A percentile compares a stretch with the other conserved stretches of the same genome.
phyloP scores from a whole-genome alignment of 2,888 invertebrate species.

The Athalia rosae region DNA sequence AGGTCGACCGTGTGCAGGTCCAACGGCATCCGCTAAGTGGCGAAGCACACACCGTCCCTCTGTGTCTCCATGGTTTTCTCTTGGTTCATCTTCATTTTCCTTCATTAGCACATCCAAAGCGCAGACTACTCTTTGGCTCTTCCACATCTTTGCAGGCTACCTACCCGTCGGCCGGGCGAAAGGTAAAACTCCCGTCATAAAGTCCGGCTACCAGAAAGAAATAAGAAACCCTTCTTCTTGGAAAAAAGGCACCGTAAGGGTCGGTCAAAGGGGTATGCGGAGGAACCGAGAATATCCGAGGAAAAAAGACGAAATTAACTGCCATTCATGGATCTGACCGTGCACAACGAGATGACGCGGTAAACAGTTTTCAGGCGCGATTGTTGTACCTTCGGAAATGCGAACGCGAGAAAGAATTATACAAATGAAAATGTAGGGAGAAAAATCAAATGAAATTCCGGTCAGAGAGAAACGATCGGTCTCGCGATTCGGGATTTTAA shows the following conservation, averaged over 20 bases:
- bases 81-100: constrained; percentile 50
- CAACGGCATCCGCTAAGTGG: constrained; percentile 64
- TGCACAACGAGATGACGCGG: not conserved
- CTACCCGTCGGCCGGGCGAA: constrained; percentile 49
- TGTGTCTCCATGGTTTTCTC: constrained; percentile 60
- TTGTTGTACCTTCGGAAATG: too few relatives aligned
- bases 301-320: not conserved
- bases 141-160: too few relatives aligned
- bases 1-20: constrained; percentile 33
- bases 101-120: constrained; percentile 71
- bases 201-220: constrained; percentile 56
- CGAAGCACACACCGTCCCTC: constrained; percentile 68
- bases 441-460: not conserved
- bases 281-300: not conserved
- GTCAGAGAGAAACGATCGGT: not conserved
- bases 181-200: constrained; percentile 66
- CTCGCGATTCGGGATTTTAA: constrained; percentile 53
- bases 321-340: constrained; percentile 21
- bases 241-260: constrained; percentile 53
- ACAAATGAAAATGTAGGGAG: not conserved
- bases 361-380: not conserved
- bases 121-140: constrained; percentile 37
- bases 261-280: constrained; percentile 3
- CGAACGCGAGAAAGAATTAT: too few relatives aligned
- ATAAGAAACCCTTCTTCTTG: constrained; percentile 59